Base-by-base conservation (phyloP, 2,797 vertebrate species). In the Pempheris klunzingeri region DNA sequence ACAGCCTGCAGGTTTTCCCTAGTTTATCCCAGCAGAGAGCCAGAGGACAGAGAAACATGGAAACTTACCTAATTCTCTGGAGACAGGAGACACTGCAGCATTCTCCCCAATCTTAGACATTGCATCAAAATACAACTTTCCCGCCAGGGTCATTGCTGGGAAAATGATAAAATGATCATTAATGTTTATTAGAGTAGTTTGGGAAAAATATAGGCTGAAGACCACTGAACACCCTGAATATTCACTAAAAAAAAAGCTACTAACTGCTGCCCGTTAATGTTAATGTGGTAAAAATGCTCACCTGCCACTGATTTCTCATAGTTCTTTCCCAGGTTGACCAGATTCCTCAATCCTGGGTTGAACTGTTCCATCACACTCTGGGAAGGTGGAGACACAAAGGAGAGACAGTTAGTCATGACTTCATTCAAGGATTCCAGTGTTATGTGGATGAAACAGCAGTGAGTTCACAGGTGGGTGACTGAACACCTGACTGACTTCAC, bases 321-420 rank as follows among this genome's bases (percentile, higher is more conserved):
- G 93, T 95, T 99, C 93, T 98, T 99, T 20, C 98, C 98, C 84
- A 99, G 91, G 93, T 98, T 99, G 93, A 98, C 95, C 88, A 99
- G 95, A 87, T 99, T 99, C 87, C 97, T 96, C 81, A 99, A 94
- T 20, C 98, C 97, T 0, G 98, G 98, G 90, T 99, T 99, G 94
- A 99, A 99, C 84, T 99, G 97, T 66, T 99, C 98, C 98, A 99
- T 97, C 82, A 99, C 98, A 96, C 97, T 99, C 98, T 99, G 90
- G 18, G 34, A 39, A 66, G 32, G 69, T 26, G 30, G 44, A 80
- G 61, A 82, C 22, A 84, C 65, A 67, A 70, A 58, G 28, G 6
- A 41, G 13, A 79, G n/a, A 66, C 46, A 34, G 4, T 46, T 54
- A 66, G 28, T 61, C 17, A 59, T 14, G 4, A 46, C 32, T 9